Evolutionary conservation across 2,113 vertebrate genomes (phyloP), one percentile per base, ranked within the genome.

Genomic region (Poeciliopsis turrubarensis): DNA sequence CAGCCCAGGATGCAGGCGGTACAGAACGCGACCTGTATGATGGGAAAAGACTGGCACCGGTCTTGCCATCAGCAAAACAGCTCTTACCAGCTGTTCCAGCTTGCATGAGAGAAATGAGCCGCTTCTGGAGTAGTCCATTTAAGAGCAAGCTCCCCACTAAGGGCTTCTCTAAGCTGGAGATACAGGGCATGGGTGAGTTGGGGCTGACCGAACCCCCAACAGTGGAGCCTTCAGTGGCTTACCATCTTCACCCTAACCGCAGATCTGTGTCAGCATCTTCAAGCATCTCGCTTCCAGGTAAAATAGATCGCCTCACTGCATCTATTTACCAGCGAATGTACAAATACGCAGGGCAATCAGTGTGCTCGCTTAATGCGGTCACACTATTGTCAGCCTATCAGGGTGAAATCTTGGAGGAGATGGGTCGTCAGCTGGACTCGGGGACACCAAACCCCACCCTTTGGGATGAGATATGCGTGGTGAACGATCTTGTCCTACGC

Each of bases 281-380:
- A 19, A 60, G 12, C 19, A 60, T 70, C 3, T 71, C 15, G 12
- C 60, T 72, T 0, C 26, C 34, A 17, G 15, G 34, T 62, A 44
- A 72, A 37, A 41, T 41, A 15, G 34, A 71, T 22, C 2, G 17
- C 15, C 25, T 71, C 31, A 62, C n/a, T 1, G 17, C 17, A 4
- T 71, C 57, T 8, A 62, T 61, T 71, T 71, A 29, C 12, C 70
- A 62, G 10, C 29, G 8, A 57, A 39, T 57, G 68, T 60, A 70
- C 30, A 70, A n/a, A n/a, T 60, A 25, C n/a, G 47, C 47, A 3
- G 30, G 11, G 0, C 68, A 57, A 30, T 27, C 57, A 29, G 25
- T 70, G 11, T 61, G 31, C 25, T 61, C n/a, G 4, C 8, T 39
- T 13, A 61, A 71, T 9, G n/a, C n/a, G 0, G 69, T 61, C 15